Evolutionary conservation across 35 echinoderm and acorn worm species (phyloP).

Genomic region (Ptychodera flava): DNA sequence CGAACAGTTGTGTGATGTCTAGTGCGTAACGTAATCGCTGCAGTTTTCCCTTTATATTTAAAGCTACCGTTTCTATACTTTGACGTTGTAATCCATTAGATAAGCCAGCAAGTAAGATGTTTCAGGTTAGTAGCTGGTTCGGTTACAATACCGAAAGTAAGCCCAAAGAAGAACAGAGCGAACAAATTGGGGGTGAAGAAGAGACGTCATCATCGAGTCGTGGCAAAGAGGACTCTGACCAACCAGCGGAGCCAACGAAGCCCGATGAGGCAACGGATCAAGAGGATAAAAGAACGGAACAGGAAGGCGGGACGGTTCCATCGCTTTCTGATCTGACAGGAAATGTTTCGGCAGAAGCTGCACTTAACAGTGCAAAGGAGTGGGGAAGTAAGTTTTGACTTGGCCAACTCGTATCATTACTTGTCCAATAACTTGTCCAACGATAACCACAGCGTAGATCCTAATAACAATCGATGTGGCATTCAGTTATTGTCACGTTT

Average conservation of each 20-base stretch:
- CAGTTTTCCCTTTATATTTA: too few species aligned
- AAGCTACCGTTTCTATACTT: too few species aligned
- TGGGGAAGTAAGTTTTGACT: conserved; percentile 57
- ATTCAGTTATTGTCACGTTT: too few species aligned
- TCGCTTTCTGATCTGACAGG: neutral
- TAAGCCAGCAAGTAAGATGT: conserved; percentile 46
- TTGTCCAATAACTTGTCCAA: too few species aligned
- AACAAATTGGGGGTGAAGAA: neutral
- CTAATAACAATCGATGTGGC: too few species aligned
- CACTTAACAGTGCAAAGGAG: conserved; percentile 51
- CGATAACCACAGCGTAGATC: too few species aligned
- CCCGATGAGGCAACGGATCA: neutral
- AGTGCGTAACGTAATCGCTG: neutral
- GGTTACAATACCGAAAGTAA: neutral
- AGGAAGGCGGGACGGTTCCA: conserved; percentile 1
- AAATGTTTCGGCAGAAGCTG: conserved; percentile 29
- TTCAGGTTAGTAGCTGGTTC: neutral
- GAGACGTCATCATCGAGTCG: neutral
- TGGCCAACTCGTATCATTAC: too few species aligned
- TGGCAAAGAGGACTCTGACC: neutral
- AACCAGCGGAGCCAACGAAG: neutral
- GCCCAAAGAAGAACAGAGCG: neutral
- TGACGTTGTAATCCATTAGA: too few species aligned
- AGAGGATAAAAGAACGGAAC: conserved; percentile 13
- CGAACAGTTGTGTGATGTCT: neutral